These are phyloP conservation scores for Turnix velox DNA, from an alignment of 2,113 vertebrate genomes.

Conservation along the genomic window DNA sequence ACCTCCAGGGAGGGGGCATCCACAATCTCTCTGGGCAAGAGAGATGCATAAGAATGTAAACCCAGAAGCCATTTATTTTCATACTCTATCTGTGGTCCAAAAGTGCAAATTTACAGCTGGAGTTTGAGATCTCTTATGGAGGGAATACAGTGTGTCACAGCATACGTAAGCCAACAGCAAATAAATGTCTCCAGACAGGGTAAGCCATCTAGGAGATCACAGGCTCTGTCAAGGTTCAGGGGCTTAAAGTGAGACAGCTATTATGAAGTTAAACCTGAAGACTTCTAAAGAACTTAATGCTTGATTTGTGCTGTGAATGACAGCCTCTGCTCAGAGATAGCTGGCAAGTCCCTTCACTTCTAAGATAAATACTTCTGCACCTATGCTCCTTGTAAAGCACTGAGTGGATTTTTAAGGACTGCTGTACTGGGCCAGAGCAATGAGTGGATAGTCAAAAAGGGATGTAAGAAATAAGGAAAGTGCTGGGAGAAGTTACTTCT, in stretches of 20 bases:
- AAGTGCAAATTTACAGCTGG: background rate
- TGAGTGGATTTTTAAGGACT: background rate
- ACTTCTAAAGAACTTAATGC: background rate
- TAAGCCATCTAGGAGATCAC: background rate
- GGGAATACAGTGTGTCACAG: background rate
- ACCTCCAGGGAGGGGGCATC: no score
- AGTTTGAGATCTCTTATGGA: background rate
- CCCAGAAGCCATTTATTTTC: background rate
- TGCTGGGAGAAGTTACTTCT: background rate
- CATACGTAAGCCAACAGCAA: background rate
- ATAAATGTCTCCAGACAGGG: background rate
- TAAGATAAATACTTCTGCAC: rapidly evolving
- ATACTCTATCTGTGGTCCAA: background rate
- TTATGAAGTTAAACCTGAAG: background rate
- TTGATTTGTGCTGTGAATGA: background rate
- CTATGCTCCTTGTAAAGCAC: background rate
- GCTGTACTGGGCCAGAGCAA: background rate
- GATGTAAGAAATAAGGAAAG: background rate
- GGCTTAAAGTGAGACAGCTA: background rate
- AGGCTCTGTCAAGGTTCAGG: background rate
- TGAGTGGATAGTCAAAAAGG: background rate
- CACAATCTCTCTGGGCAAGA: no score
- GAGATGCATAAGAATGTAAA: background rate
- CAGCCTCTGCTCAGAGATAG: background rate
- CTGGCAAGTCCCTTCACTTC: background rate